Evolutionary conservation across 2,797 vertebrate genomes (phyloP).

Genomic region (Melopsittacus undulatus): DNA sequence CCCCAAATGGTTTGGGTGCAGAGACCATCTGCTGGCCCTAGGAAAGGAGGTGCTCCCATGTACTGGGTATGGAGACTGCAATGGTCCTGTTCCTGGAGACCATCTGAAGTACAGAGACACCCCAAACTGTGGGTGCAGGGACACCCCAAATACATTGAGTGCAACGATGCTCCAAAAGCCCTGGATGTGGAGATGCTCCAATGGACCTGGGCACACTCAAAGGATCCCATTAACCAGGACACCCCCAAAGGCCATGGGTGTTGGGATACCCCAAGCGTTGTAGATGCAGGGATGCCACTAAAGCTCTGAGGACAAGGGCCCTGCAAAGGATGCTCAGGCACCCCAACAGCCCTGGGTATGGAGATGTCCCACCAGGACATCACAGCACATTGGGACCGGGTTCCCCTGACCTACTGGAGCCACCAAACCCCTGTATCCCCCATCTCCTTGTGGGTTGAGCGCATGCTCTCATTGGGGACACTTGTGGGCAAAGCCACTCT

Average conservation of each 20-base stretch:
- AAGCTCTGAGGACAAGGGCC: not conserved
- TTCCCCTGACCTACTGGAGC: not conserved
- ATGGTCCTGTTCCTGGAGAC: not conserved
- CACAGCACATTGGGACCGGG: not conserved
- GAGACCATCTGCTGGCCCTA: not conserved
- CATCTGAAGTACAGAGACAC: not conserved
- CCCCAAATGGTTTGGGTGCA: not conserved
- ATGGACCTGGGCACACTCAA: not conserved
- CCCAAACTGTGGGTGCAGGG: not conserved
- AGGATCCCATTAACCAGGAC: not conserved
- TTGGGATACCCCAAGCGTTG: too few relatives aligned
- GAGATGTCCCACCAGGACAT: not conserved
- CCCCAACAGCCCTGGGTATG: not conserved
- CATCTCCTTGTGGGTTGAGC: not conserved
- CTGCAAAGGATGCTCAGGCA: not conserved
- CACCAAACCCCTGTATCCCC: not conserved
- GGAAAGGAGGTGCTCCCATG: not conserved
- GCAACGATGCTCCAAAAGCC: not conserved
- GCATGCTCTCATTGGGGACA: fast-evolving
- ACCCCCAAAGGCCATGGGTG: not conserved
- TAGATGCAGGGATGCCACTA: not conserved
- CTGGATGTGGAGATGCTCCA: not conserved
- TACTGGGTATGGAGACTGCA: not conserved
- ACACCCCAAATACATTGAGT: too few relatives aligned
- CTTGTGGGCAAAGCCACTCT: fast-evolving